Base-by-base conservation (phyloP, 2,888 invertebrate species). In the Synanthedon tipuliformis region DNA sequence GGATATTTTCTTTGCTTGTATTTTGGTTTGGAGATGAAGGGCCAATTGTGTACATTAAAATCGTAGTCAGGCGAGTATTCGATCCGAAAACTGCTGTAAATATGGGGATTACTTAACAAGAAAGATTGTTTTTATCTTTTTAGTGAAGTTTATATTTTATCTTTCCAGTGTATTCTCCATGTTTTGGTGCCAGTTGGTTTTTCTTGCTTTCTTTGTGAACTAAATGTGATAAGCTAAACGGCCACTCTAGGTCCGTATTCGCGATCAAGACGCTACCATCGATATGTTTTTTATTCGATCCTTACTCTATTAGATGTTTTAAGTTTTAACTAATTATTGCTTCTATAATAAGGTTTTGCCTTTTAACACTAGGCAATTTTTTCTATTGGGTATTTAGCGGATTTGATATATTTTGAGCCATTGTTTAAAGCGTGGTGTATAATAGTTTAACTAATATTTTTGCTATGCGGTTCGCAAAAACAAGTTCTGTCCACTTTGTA, bases 301-400 rank as follows among this genome's bases (percentile, higher is more conserved):
- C 69, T 73, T 74, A 75, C 74, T 78, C 71, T 80, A 65, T 67
- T 81, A 81, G 78, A 64, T 73, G 49, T 49, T 68, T 56, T 73
- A 82, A 81, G 81, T 81, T 83, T 83, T 75, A 78, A 80, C 69
- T 23, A 23, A 23, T 23, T 23, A 70, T 70, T 65, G 82, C 82
- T 82, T 81, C 66, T 71, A 77, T 64, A 23, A 3, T 23, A 71
- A 73, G 65, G 72, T 78, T 74, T 78, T 71, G 75, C 73, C 74
- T 69, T 34, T 34, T 75, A 71, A 75, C 67, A 68, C 62, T 64
- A 69, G 73, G 69, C 72, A 69, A 69, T 58, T 68, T 75, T 78
- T 79, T 77, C 68, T 82, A 81, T 76, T 76, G 76, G 79, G 76
- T 84, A 80, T 83, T 78, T 84, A 81, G 77, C 77, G 78, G 77